A percentile compares a stretch with the other conserved stretches of the same genome.
These are phyloP conservation scores for Apodemia mormo DNA, from an alignment of 2,888 invertebrate genomes.

Conservation along the genomic window DNA sequence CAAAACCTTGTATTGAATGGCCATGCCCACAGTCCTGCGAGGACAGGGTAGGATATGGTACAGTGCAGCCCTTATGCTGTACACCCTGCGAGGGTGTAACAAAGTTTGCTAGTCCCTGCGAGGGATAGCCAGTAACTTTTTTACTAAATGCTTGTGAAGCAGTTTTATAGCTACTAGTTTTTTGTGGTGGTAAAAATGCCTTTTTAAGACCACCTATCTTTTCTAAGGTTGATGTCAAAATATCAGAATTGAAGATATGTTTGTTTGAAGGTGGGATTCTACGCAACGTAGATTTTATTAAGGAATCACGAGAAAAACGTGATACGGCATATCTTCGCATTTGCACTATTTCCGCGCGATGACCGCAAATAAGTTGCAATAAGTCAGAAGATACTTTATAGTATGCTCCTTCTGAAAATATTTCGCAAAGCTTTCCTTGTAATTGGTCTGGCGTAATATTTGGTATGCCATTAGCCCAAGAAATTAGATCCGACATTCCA, in stretches of 20 bases:
- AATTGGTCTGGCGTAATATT: neutral
- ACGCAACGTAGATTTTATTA: slow-evolving; percentile 23
- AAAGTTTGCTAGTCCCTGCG: neutral
- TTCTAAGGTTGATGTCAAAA: neutral
- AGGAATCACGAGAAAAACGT: slow-evolving; percentile 24
- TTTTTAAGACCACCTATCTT: slow-evolving; percentile 21
- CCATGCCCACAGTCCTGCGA: neutral
- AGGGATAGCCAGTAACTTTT: neutral
- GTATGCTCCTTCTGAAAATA: neutral
- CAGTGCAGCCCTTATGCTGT: neutral
- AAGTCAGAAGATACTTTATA: slow-evolving; percentile 10
- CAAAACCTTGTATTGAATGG: neutral
- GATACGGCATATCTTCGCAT: slow-evolving; percentile 24
- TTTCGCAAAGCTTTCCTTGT: neutral
- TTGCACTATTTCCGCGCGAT: slow-evolving; percentile 26
- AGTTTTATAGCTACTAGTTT: neutral
- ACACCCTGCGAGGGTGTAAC: slow-evolving; percentile 15
- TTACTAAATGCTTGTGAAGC: slow-evolving; percentile 7
- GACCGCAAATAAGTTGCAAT: slow-evolving; percentile 26
- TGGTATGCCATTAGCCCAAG: neutral
- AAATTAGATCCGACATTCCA: neutral
- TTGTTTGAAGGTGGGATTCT: slow-evolving; percentile 25
- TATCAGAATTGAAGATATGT: slow-evolving; percentile 12
- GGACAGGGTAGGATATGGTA: neutral
- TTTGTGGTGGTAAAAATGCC: neutral